A percentile compares a stretch with the other conserved stretches of the same genome.
These are phyloP conservation scores for Pachyuromys duprasi DNA, from an alignment of 2,797 vertebrate genomes.

Conservation along the genomic window DNA sequence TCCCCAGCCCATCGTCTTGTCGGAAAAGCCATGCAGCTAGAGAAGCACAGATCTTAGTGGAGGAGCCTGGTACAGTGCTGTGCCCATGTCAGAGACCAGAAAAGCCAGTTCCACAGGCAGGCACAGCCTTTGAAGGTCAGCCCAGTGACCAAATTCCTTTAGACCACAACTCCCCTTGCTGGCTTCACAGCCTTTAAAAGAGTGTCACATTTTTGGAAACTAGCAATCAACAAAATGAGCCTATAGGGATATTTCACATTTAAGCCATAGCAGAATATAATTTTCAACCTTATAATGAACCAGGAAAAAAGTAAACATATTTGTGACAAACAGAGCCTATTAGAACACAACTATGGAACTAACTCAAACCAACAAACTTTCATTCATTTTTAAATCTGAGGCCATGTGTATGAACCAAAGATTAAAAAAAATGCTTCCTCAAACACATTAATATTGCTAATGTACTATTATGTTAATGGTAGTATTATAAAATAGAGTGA, in stretches of 20 bases:
- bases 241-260: not conserved
- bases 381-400: not conserved
- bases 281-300: constrained; percentile 24
- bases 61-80: not conserved
- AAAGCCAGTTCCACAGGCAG: not conserved
- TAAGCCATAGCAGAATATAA: not conserved
- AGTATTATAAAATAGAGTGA: not conserved
- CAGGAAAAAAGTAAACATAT: not conserved
- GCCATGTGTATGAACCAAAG: not conserved
- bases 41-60: not conserved
- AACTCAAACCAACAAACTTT: not conserved
- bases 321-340: not conserved
- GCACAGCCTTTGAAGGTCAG: not conserved
- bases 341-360: not conserved
- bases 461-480: not conserved
- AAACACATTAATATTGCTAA: not conserved
- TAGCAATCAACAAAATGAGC: not conserved
- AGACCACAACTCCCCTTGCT: not conserved
- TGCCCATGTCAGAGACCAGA: not conserved
- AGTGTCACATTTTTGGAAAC: not conserved
- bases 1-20: not conserved
- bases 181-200: not conserved
- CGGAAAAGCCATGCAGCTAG: not conserved
- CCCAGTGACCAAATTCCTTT: not conserved
- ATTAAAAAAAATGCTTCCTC: not conserved